Conservation (phyloP, 2,113 vertebrate species). For the Oxyruncus cristatus region DNA sequence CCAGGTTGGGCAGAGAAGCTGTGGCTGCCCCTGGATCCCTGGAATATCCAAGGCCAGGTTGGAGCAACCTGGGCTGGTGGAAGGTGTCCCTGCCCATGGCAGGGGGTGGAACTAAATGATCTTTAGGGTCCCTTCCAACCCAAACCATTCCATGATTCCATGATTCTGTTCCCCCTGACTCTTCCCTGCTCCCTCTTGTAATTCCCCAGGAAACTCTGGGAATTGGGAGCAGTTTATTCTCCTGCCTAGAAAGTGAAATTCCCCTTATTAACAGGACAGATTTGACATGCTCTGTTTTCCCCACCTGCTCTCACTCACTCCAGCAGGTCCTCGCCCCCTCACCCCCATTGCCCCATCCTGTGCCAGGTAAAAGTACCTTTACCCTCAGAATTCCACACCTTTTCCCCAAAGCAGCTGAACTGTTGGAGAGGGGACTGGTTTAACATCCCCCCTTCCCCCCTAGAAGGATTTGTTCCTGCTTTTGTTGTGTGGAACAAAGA, state of each 20-base stretch:
- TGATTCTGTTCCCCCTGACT: neutral
- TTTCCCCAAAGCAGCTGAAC: neutral
- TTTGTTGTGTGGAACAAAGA: neutral
- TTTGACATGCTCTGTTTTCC: neutral
- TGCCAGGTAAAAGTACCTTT: neutral
- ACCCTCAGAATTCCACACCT: neutral
- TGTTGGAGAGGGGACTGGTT: too few species aligned
- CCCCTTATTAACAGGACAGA: too few species aligned
- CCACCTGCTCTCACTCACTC: neutral
- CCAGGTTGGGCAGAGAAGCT: too few species aligned
- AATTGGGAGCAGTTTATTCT: neutral
- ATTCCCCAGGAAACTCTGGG: rapidly evolving
- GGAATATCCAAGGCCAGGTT: too few species aligned
- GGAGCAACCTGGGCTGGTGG: neutral
- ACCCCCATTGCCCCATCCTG: neutral
- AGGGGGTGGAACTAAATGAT: too few species aligned
- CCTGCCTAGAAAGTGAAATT: neutral
- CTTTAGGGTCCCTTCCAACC: too few species aligned
- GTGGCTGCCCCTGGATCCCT: too few species aligned
- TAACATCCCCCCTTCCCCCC: neutral
- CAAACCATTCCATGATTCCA: neutral
- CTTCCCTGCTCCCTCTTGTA: neutral
- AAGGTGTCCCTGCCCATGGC: neutral
- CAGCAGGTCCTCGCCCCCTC: neutral
- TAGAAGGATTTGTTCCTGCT: neutral